A percentile compares a stretch with the other conserved stretches of the same genome.
Evolutionary conservation across 2,113 vertebrate species (phyloP).

Genomic region (Nasalis larvatus): DNA sequence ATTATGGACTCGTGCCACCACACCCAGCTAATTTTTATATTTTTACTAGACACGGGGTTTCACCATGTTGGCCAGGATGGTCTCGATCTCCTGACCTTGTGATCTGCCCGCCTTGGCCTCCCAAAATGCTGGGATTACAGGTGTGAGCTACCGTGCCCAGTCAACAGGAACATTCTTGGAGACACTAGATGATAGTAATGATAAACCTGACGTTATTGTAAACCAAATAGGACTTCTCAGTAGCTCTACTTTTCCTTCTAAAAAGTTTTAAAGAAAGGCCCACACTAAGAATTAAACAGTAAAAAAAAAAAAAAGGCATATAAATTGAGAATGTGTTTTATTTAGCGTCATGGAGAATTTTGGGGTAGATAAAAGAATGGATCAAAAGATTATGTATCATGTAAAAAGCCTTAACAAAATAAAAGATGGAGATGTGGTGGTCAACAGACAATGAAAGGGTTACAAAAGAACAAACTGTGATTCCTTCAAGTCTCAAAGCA

Average conservation of each 20-base stretch:
- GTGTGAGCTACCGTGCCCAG: no score
- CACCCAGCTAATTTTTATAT: no score
- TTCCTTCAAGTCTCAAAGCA: constrained; percentile 40
- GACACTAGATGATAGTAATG: not conserved
- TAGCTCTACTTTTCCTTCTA: constrained; percentile 14
- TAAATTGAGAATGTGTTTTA: constrained; percentile 14
- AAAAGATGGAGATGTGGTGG: not conserved
- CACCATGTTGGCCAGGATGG: no score
- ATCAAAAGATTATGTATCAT: not conserved
- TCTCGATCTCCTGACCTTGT: no score
- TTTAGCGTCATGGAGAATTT: not conserved
- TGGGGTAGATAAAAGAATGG: not conserved
- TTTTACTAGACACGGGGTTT: no score
- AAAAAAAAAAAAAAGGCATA: constrained; percentile 12
- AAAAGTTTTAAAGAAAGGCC: constrained; percentile 25
- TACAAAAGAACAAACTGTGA: not conserved
- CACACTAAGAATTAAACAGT: not conserved
- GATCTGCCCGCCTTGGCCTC: fast-evolving
- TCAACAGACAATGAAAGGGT: constrained; percentile 30
- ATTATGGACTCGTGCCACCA: no score
- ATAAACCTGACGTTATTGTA: not conserved
- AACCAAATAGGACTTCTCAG: not conserved
- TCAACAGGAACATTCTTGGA: not conserved
- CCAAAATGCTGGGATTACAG: no score
- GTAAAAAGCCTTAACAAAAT: constrained; percentile 17